Base-by-base conservation (phyloP, 2,888 invertebrate species). In the Cheilosia scutellata region DNA sequence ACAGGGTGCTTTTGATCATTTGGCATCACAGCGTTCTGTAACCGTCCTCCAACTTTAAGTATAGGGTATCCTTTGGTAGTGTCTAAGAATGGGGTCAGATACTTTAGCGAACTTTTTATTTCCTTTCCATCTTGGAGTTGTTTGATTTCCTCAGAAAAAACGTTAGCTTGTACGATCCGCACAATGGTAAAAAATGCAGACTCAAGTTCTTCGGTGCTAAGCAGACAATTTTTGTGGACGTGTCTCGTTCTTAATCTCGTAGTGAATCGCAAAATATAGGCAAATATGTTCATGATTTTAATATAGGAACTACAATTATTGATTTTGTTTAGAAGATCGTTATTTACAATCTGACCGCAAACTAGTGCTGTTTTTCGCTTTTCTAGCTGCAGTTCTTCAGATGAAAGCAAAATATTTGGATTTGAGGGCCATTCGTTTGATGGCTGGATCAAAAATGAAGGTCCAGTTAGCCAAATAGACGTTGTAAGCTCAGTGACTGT, bases 351-450 rank as follows among this genome's bases (percentile, higher is more conserved):
- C 25, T 51, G 37, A 33, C 27, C 40, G 51, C 51, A 65, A 42
- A 51, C 49, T 25, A 65, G 13, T 13, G n/a, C 7, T 7, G 5
- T 40, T 65, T 65, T 51, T 5, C 65, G 33, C 25, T 57, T 71
- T 33, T 88, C 84, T 27, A 68, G 63, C 9, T 72, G 31, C 5
- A 78, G 27, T 20, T 71, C 76, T 27, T 78, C 60, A 25, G 76
- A 6, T 25, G 76, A 68, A 3, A 82, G 27, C 29, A 9, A 60
- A 16, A 42, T 63, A 13, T 29, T 13, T 55, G 40, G 37, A 20
- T 57, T 55, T 31, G 49, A 20, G n/a, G 72, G 70, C 91, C 89
- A 93, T 84, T 80, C 2, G 1, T 82, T 16, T 75, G 58, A 33
- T 7, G 49, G 47, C 58, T 68, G 40, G 7, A 42, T 13, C 27